Evolutionary conservation across 2,113 vertebrate species (phyloP), one percentile per base, ranked within the genome.

Genomic region (Podocnemis expansa): DNA sequence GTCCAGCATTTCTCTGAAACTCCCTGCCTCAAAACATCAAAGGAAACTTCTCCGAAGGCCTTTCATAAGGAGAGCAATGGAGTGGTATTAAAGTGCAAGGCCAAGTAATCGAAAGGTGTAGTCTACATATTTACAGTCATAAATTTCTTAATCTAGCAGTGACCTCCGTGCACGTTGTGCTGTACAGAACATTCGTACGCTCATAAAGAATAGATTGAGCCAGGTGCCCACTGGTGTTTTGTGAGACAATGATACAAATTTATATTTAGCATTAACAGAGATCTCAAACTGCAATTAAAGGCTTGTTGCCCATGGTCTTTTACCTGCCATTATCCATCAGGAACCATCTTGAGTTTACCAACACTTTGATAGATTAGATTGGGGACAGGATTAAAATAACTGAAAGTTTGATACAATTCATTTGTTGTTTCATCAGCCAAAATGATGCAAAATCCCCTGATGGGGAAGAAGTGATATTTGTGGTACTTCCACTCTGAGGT

Each of bases 361-460:
- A 22, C 12, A 7, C 60, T n/a, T n/a, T n/a, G 34, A 67, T n/a
- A 67, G 60, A 67, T 9, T 67, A 34, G 60, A 5, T 70, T 34
- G 19, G 38, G 34, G 63, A 89, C 19, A 47, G 86, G 51, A 34
- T 29, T 43, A 76, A 82, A 70, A 80, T 3, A 88, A 85, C 55
- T 0, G 0, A 60, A 80, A 87, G 31, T n/a, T n/a, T 70, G 63
- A 38, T 38, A 70, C 34, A 70, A 70, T 17, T 17, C n/a, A 21
- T 70, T n/a, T 70, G 63, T n/a, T 70, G 63, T 8, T 4, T 34
- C 17, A 38, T 38, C 63, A 22, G n/a, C n/a, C 22, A 19, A 38
- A 70, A 70, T 70, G 63, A n/a, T 70, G 63, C n/a, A 70, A 38
- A 38, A 70, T 70, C 19, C 19, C n/a, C 63, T 38, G 19, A 38